Percentiles rank a stretch among this genome's conserved stretches.
phyloP scores from a whole-genome alignment of 2,888 invertebrate species.

The Antheraea yamamai region DNA sequence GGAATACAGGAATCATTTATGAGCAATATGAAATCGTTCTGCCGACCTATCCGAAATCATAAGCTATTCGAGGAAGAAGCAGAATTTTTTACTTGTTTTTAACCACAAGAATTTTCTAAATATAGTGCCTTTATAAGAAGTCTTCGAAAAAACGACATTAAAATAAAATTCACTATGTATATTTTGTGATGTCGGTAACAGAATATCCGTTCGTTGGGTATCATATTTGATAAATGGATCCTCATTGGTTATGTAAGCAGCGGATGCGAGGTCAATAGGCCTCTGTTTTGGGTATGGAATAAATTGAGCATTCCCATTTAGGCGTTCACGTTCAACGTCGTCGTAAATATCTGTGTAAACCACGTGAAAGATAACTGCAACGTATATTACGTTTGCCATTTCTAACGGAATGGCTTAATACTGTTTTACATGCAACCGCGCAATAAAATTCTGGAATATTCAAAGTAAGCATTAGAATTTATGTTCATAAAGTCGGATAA shows the following conservation, averaged over 20 bases:
- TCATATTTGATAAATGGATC: slow-evolving; percentile 41
- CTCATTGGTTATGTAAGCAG: slow-evolving; percentile 44
- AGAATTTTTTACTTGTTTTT: no score
- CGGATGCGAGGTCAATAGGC: slow-evolving; percentile 36
- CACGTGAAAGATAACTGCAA: slow-evolving; percentile 9
- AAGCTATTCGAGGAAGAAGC: no score
- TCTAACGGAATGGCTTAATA: slow-evolving; percentile 11
- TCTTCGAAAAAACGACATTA: background rate
- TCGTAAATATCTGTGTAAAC: background rate
- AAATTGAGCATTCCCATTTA: slow-evolving; percentile 16
- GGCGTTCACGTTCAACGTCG: slow-evolving; percentile 9
- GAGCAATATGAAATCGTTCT: no score
- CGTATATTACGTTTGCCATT: slow-evolving; percentile 3
- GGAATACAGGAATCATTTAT: no score
- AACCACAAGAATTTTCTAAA: no score
- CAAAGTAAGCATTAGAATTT: background rate
- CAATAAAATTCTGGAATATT: slow-evolving; percentile 5
- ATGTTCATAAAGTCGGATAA: background rate
- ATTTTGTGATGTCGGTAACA: slow-evolving; percentile 21
- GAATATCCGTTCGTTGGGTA: slow-evolving; percentile 25
- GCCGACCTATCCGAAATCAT: no score
- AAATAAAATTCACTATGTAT: background rate
- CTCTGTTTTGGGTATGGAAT: slow-evolving; percentile 33
- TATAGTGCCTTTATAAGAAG: background rate
- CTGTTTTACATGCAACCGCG: slow-evolving; percentile 9